Conservation (phyloP, 2,113 vertebrate species). For the Myanophis thanlyinensis region DNA sequence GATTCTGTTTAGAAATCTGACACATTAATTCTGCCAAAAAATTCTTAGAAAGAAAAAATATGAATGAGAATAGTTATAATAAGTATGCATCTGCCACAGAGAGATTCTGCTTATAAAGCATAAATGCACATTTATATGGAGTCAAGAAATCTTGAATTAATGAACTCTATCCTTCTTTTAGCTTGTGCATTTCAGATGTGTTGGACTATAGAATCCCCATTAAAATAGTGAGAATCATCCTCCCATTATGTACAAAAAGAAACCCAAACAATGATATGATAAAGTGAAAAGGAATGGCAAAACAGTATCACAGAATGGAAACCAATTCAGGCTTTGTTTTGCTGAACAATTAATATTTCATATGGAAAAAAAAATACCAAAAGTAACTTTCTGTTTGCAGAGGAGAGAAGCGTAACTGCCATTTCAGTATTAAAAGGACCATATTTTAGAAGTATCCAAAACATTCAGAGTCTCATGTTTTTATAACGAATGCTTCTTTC, state of each 20-base stretch:
- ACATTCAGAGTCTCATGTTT: background rate
- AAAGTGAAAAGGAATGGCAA: background rate
- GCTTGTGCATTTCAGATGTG: background rate
- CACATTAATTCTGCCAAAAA: slow-evolving; percentile 4
- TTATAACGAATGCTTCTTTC: background rate
- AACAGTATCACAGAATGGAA: background rate
- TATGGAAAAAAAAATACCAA: background rate
- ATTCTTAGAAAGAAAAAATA: slow-evolving; percentile 18
- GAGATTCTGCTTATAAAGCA: background rate
- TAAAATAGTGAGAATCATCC: background rate
- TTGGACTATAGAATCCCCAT: background rate
- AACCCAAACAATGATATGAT: background rate
- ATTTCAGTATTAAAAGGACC: background rate
- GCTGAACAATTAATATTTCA: background rate
- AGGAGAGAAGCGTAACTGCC: background rate
- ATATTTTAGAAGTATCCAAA: background rate
- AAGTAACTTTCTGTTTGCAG: background rate
- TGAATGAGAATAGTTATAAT: slow-evolving; percentile 10
- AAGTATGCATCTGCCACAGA: background rate
- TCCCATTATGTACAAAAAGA: slow-evolving; percentile 5
- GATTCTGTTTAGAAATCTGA: background rate
- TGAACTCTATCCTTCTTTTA: background rate
- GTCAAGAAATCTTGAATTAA: background rate
- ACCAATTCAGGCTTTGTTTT: background rate
- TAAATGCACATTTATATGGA: background rate